phyloP scores from a whole-genome alignment of 1,140 invertebrate species.

The Himalopsyche phryganea region DNA sequence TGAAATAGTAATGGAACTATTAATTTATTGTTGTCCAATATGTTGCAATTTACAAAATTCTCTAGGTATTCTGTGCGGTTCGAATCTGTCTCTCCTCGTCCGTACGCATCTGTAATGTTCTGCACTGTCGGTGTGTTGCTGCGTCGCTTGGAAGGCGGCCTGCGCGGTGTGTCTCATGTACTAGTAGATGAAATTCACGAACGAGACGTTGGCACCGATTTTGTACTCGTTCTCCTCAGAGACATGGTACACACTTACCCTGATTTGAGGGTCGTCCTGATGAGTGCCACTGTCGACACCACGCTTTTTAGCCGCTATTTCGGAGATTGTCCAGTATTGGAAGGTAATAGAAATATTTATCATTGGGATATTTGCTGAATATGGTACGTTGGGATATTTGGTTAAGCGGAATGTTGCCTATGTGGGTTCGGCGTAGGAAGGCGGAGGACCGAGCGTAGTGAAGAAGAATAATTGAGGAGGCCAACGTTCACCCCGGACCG shows the following conservation, averaged over 20 bases:
- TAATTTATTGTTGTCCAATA: too few species aligned
- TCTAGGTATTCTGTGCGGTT: slow-evolving; percentile 82
- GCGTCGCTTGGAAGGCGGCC: slow-evolving; percentile 82
- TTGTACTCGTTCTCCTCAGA: slow-evolving; percentile 87
- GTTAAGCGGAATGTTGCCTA: too few species aligned
- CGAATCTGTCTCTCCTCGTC: slow-evolving; percentile 82
- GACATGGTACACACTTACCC: slow-evolving; percentile 90
- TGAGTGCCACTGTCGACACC: slow-evolving; percentile 96
- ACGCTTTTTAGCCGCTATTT: slow-evolving; percentile 90
- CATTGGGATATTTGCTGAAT: background rate
- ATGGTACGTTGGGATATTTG: too few species aligned
- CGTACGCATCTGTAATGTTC: slow-evolving; percentile 90
- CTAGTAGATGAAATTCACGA: slow-evolving; percentile 98
- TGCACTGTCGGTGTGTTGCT: slow-evolving; percentile 93
- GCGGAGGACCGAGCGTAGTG: too few species aligned
- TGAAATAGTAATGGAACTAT: too few species aligned
- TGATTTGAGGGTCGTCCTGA: slow-evolving; percentile 87
- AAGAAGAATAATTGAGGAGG: too few species aligned
- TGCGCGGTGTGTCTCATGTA: slow-evolving; percentile 85
- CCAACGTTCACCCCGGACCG: too few species aligned
- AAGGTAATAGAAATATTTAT: slow-evolving; percentile 36
- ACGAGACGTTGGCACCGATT: slow-evolving; percentile 94
- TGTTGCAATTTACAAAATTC: slow-evolving; percentile 3
- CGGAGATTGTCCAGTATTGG: slow-evolving; percentile 75
- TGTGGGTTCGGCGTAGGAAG: too few species aligned